Base-by-base conservation (phyloP, 2,113 vertebrate genomes). In the Euleptes europaea region DNA sequence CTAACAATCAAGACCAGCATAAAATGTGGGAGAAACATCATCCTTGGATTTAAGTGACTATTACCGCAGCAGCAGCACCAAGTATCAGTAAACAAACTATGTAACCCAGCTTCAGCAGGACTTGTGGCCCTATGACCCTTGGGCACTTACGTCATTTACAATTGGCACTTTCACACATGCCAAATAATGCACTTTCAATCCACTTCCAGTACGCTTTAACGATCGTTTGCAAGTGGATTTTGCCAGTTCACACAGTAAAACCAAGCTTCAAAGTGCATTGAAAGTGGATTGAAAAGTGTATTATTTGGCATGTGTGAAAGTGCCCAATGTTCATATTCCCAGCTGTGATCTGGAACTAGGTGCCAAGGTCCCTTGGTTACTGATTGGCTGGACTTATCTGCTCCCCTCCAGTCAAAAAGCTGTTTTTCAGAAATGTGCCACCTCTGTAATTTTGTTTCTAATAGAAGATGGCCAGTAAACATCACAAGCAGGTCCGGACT, bases 321-420 rank as follows among this genome's bases (percentile, higher is more conserved):
- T n/a, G n/a, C n/a, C n/a, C n/a, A n/a, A 0, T 0, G 40, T 51
- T 87, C 13, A 0, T 12, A 86, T 7, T 14, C 31, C 33, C 86
- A 91, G 92, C 79, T 31, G 49, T 88, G 90, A 91, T 94, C 89
- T 97, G 94, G 94, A 92, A 94, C 81, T 31, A 74, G 81, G 33
- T 13, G 78, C 47, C 83, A 90, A 89, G 82, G 91, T 92, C 95
- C 92, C 94, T 94, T 84, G 47, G 35, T 49, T 88, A 80, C 72
- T 7, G 70, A 93, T 12, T 77, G 26, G 80, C 91, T 94, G 92
- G 73, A 89, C 89, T 94, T 94, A 89, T 71, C 47, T 87, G 88
- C 71, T 73, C 78, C 12, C 86, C 88, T 94, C 82, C 88, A 82
- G 78, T 89, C 70, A 21, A 89, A 92, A 93, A 95, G 90, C 87